Evolutionary conservation across 2,888 invertebrate species (phyloP), one percentile per base, ranked within the genome.

Genomic region (Drosophila meridiana): DNA sequence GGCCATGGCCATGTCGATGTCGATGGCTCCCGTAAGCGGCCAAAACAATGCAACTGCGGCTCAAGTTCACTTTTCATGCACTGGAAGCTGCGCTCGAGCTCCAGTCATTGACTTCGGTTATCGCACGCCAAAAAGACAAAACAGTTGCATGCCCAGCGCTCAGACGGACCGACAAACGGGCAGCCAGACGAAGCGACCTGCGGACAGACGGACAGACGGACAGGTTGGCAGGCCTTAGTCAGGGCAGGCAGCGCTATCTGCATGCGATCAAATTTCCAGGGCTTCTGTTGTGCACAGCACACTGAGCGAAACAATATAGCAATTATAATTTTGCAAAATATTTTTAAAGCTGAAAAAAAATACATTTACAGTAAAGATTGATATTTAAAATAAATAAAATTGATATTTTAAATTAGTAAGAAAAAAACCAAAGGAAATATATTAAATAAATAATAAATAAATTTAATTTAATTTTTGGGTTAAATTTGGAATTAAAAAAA

Each of bases 71-170:
- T 87, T 90, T 90, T 89, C 87, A 89, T 87, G 83, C 75, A 68
- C 68, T 48, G 60, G 34, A 34, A 43, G 53, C 47, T 56, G 56
- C 34, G 55, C 63, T 45, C 40, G 34, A 58, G 88, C 80, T 69
- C 76, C 83, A 83, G 86, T 88, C 90, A 90, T 87, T 87, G 87
- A 87, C 87, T 87, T 90, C 69, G 80, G 82, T 90, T 87, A 85
- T 85, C 85, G 85, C 89, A 90, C 80, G 90, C 84, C 90, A 88
- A 89, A 89, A 85, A 89, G 85, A 82, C 87, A 89, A 89, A 89
- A 87, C 89, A 84, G 90, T 89, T 87, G 88, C 84, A 89, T 89
- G 88, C 85, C 69, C 78, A 58, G 69, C 56, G 50, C 65, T 52
- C 40, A 59, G 71, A 73, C 64, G 66, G 61, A 52, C 60, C 26